Base-by-base conservation (phyloP, 2,888 invertebrate genomes). In the Ectemnius cavifrons region DNA sequence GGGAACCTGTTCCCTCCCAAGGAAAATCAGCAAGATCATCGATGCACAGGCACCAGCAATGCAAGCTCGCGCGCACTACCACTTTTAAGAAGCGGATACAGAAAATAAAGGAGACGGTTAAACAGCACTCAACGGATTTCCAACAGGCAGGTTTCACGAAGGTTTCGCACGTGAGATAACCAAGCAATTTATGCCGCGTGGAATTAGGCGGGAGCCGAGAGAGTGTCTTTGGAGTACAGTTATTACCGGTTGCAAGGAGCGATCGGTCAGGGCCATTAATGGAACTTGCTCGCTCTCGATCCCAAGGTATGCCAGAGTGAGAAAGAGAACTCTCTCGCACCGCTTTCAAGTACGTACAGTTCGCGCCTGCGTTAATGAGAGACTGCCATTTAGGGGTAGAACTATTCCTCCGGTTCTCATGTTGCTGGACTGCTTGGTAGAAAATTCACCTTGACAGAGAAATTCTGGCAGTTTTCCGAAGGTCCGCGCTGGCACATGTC, bases 381-480 rank as follows among this genome's bases (percentile, higher is more conserved):
- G 71, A 69, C 68, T 72, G 74, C 84, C 84, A 77, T 83, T 83
- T 83, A 79, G 77, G 76, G 78, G 66, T 58, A 57, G 71, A 63
- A 64, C 71, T 56, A 14, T 60, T 52, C 37, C 47, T 62, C 16
- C 65, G 28, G 59, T 23, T 23, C 0, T 23, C 65, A 70, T 68
- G 65, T 71, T 72, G 70, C 49, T 62, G 56, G 75, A 79, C 77
- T 68, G 62, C 64, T 63, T 56, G 68, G 58, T 69, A 60, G 37
- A 73, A 78, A 73, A 84, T 84, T 78, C 82, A 78, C 74, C 84
- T 76, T 68, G 81, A 76, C 76, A 71, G 76, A 81, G 57, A 60
- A 57, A 66, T 64, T 78, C 77, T 77, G 71, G 66, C 72, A 76
- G 61, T 69, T 77, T 74, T 72, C 75, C 63, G 52, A 37, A 37